A percentile compares a stretch with the other conserved stretches of the same genome.
These are phyloP conservation scores for Leiothrix lutea DNA, from an alignment of 2,113 vertebrate species.

Conservation along the genomic window DNA sequence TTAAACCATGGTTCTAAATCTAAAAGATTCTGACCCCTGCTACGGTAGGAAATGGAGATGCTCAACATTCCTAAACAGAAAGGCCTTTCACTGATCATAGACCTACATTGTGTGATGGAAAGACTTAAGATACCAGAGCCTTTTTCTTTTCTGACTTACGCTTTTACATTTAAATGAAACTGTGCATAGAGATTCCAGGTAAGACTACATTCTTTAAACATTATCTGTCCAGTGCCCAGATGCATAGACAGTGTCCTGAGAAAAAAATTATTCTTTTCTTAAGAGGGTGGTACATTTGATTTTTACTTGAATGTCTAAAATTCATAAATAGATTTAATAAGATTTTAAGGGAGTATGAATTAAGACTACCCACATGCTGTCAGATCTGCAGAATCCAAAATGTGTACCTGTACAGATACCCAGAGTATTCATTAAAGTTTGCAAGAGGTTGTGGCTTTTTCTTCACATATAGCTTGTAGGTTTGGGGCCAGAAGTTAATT, in stretches of 20 bases:
- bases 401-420: background rate
- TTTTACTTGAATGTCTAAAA: background rate
- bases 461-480: background rate
- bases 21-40: background rate
- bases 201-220: background rate
- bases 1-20: background rate
- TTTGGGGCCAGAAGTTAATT: background rate
- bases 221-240: background rate
- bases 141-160: background rate
- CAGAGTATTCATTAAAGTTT: background rate
- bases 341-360: background rate
- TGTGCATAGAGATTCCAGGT: background rate
- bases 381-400: background rate
- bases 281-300: background rate
- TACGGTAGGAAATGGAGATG: background rate
- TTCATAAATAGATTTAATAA: background rate
- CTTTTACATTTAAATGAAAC: background rate
- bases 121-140: background rate
- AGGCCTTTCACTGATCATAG: background rate
- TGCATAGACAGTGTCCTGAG: background rate
- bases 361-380: background rate
- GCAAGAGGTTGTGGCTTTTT: background rate
- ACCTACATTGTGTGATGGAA: background rate
- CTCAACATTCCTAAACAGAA: background rate
- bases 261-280: background rate